Evolutionary conservation across 2,888 invertebrate species (phyloP), one percentile per base, ranked within the genome.

Genomic region (Drosophila recens): DNA sequence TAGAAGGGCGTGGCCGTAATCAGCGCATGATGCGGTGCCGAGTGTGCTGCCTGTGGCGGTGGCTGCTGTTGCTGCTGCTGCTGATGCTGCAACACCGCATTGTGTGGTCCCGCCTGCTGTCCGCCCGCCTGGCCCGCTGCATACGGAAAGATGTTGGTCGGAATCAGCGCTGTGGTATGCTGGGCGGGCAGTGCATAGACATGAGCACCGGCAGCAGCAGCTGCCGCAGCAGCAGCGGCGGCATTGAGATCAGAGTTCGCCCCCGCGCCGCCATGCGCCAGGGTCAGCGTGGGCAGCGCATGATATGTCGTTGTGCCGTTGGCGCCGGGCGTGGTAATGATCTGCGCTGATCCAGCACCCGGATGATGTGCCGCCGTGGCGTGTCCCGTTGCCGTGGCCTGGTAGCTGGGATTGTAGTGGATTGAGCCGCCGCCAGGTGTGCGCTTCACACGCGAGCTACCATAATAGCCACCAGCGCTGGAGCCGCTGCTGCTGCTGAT

Each of bases 121-220:
- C 56, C 45, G 34, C 76, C 86, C 30, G 89, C 82, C 53, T 79
- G 79, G 1, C 85, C 81, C 48, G 91, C 64, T 33, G 92, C 84
- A 69, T 93, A 93, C 42, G 92, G 93, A 79, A 93, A 91, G 86
- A 93, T 90, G 75, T 92, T 92, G 65, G 92, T 88, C 64, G 92
- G 91, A 78, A 92, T 92, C 71, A 91, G 61, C 27, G 93, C 88
- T 45, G 92, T 81, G 51, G 80, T 91, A 62, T 92, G 91, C 74
- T 92, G 92, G 13, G 89, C 79, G 30, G 92, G 92, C 80, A 93
- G 82, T 65, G 93, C 91, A 71, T 93, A 93, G 84, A 93, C 90
- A 54, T 92, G 90, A 10, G 91, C 82, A 48, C 78, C 78, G 30
- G 90, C 77, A 49, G 76, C 80, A 52, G 85, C 88, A 61, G 89